Conservation (phyloP, 2,888 invertebrate genomes). For the Dryobotodes eremita region DNA sequence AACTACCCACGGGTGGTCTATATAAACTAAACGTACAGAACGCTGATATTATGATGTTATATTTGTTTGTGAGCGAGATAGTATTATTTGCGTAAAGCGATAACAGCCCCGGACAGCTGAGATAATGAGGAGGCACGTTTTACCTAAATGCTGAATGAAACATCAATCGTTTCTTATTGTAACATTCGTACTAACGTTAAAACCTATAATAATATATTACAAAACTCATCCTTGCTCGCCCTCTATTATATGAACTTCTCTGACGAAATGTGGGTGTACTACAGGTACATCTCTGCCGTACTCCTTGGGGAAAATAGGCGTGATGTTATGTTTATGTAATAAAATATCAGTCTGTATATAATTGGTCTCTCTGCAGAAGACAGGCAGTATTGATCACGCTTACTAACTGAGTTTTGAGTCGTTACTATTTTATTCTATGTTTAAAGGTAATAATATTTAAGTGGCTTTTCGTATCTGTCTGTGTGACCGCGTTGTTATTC, state of each 20-base stretch:
- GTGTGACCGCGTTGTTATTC: too few species aligned
- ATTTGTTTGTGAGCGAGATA: conserved; percentile 68
- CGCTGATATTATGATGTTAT: conserved; percentile 50
- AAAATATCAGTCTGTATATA: background rate
- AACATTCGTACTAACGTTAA: background rate
- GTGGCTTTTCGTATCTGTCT: too few species aligned
- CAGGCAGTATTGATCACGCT: conserved; percentile 3
- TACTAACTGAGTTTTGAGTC: background rate
- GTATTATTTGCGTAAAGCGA: conserved; percentile 69
- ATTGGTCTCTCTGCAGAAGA: background rate
- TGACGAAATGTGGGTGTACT: background rate
- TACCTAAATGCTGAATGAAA: conserved; percentile 53
- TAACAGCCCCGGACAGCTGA: conserved; percentile 67
- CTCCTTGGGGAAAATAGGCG: background rate
- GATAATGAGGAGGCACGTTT: conserved; percentile 60
- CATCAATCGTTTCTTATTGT: background rate
- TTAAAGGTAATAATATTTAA: too few species aligned
- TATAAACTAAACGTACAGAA: conserved; percentile 63
- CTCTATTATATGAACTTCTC: background rate
- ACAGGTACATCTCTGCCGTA: background rate
- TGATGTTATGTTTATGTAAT: background rate
- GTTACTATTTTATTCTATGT: too few species aligned
- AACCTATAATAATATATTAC: background rate
- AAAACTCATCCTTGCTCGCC: background rate
- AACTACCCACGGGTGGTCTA: conserved; percentile 60